A percentile compares a stretch with the other conserved stretches of the same genome.
Conservation (phyloP, 1,140 invertebrate genomes). For the Pseudoatta argentina region DNA sequence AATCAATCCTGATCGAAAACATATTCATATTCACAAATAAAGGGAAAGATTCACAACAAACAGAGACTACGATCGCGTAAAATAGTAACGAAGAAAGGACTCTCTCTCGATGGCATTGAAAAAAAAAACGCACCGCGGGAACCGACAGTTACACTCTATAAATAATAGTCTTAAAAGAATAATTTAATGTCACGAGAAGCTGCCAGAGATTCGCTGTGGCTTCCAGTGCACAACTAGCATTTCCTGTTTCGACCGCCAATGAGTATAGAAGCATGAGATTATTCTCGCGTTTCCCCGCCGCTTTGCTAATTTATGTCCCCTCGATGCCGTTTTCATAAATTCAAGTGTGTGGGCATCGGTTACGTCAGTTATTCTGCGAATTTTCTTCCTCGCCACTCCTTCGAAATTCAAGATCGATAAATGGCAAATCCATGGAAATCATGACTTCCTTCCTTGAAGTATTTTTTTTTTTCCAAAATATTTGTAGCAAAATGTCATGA, state of each 20-base stretch:
- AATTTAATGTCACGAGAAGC: conserved; percentile 45
- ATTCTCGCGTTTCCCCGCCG: conserved; percentile 47
- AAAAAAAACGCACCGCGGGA: conserved; percentile 4
- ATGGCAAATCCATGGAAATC: too few species aligned
- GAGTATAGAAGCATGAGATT: conserved; percentile 62
- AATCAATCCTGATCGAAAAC: neutral
- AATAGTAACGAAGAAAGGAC: neutral
- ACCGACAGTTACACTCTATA: conserved; percentile 39
- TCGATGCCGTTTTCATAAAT: conserved; percentile 67
- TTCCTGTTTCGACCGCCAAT: conserved; percentile 71
- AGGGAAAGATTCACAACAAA: neutral
- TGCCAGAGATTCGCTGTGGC: conserved; percentile 25
- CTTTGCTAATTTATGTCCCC: conserved; percentile 66
- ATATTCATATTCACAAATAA: neutral
- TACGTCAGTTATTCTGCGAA: neutral
- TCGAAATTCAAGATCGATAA: neutral
- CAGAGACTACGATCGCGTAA: conserved; percentile 10
- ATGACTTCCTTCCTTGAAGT: too few species aligned
- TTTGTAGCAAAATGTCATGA: too few species aligned
- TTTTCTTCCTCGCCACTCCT: neutral
- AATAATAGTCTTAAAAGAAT: conserved; percentile 68
- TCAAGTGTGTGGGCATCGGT: conserved; percentile 8
- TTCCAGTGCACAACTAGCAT: conserved; percentile 59
- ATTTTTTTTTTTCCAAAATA: too few species aligned
- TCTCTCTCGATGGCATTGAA: conserved; percentile 25